Base-by-base conservation (phyloP, 2,888 invertebrate genomes). In the Euplexia lucipara region DNA sequence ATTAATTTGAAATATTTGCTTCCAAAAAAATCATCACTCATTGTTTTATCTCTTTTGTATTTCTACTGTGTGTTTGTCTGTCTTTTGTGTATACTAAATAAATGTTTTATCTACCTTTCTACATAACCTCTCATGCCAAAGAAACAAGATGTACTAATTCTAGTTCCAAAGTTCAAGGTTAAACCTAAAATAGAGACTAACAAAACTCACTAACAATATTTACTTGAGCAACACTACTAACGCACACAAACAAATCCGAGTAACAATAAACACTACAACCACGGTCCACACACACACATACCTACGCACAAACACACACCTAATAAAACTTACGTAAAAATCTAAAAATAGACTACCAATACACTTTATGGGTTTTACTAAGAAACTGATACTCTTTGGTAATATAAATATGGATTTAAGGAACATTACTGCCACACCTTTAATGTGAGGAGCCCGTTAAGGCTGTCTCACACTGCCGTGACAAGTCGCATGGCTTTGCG, bases 321-420 rank as follows among this genome's bases (percentile, higher is more conserved):
- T n/a, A 37, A 16, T 32, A 45, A 48, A 44, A 32, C 42, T 20
- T 34, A 49, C 60, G 52, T 58, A 20, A 41, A 59, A 54, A 30
- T 41, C 51, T 35, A 26, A 35, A 69, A 52, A 75, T 75, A 56
- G 47, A 14, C 14, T 8, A 9, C 30, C 34, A 69, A 75, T 68
- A 59, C 10, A 41, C 53, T 68, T 49, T 53, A 45, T 48, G 18
- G 22, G 32, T 41, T 59, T 68, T 68, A 49, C 34, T 35, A 26
- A 20, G 70, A 68, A 71, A 32, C 44, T 30, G 59, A 70, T 68
- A 59, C 39, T 39, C 18, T 74, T 49, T 3, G 18, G 18, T 45
- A 20, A 37, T 35, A 68, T 67, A 74, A 70, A 68, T 54, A 71
- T 66, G 16, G 35, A 37, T 57, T 34, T n/a, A 52, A 37, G 30